Conservation (phyloP, 2,888 invertebrate species). For the Rhagonycha fulva region DNA sequence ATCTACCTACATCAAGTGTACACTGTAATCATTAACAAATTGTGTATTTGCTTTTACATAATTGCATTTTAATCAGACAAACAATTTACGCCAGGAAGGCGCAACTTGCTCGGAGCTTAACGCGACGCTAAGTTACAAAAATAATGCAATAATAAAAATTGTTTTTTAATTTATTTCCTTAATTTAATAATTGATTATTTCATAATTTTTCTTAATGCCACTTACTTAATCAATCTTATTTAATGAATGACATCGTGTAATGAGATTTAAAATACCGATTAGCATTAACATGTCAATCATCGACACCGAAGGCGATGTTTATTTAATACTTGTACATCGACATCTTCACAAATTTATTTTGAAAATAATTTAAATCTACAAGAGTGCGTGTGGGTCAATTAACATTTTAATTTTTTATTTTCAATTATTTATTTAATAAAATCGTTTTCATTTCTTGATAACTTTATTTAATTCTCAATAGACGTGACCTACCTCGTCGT, state of each 20-base stretch:
- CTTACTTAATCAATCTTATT: background rate
- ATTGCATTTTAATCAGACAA: background rate
- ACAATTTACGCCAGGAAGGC: background rate
- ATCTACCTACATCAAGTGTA: background rate
- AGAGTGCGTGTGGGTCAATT: background rate
- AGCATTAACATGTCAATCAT: background rate
- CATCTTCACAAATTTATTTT: background rate
- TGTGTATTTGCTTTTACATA: background rate
- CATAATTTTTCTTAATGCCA: background rate
- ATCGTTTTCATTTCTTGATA: background rate
- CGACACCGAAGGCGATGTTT: background rate
- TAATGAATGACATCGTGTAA: background rate
- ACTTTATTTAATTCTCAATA: background rate
- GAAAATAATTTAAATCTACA: background rate
- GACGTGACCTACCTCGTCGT: background rate
- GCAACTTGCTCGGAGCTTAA: background rate
- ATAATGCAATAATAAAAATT: background rate
- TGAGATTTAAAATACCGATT: background rate
- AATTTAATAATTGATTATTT: background rate
- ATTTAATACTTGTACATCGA: constrained; percentile 1
- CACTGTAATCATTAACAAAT: background rate
- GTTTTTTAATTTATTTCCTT: background rate
- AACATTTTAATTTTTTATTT: background rate
- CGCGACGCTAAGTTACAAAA: background rate
- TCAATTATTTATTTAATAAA: background rate